These are phyloP conservation scores for Phodopus roborovskii DNA, from an alignment of 2,113 vertebrate species.

Conservation along the genomic window DNA sequence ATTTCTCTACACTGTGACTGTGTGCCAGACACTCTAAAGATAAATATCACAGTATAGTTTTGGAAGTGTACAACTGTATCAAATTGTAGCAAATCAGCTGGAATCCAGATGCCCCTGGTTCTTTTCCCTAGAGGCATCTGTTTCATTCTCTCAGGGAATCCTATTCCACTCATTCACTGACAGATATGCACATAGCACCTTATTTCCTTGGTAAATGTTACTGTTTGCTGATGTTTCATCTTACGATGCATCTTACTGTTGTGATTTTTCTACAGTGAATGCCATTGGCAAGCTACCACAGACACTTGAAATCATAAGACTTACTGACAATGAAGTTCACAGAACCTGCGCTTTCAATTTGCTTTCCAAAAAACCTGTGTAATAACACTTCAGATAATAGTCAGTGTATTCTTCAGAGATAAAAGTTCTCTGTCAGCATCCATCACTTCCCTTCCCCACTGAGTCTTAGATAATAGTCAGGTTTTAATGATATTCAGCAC, in stretches of 20 bases:
- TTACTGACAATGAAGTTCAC: background rate
- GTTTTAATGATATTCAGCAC: slow-evolving; percentile 23
- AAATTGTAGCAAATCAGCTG: slow-evolving; percentile 28
- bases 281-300: background rate
- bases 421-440: background rate
- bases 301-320: slow-evolving; percentile 20
- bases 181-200: background rate
- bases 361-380: background rate
- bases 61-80: background rate
- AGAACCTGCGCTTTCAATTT: background rate
- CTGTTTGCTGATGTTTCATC: background rate
- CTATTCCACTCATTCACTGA: background rate
- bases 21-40: background rate
- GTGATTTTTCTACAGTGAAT: background rate
- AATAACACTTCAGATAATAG: slow-evolving; percentile 21
- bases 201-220: background rate
- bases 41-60: slow-evolving; percentile 33
- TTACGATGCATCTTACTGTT: background rate
- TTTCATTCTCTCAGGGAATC: slow-evolving; percentile 13
- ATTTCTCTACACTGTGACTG: background rate
- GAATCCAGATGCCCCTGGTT: background rate
- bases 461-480: background rate
- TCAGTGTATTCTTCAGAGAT: background rate
- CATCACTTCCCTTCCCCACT: background rate
- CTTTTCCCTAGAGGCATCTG: background rate